phyloP scores from a whole-genome alignment of 2,113 vertebrate genomes.

The Isurus oxyrinchus region DNA sequence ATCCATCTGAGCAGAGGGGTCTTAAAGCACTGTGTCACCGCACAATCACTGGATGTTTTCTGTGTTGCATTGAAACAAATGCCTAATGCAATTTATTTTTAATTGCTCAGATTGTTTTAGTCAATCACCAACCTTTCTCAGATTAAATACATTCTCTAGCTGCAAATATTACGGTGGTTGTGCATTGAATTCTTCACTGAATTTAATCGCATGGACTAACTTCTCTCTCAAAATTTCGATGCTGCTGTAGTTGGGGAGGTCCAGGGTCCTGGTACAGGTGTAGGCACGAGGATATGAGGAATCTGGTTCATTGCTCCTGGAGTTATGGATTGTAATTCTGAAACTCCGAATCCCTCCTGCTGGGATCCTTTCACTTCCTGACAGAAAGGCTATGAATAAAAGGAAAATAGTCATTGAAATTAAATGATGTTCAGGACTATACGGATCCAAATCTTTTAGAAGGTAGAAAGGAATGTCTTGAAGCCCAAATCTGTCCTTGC shows the following conservation, averaged over 20 bases:
- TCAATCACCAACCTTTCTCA: not conserved
- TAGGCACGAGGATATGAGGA: not conserved
- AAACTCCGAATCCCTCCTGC: conserved; percentile 29
- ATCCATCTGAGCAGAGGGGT: not conserved
- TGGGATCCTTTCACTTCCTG: conserved; percentile 49
- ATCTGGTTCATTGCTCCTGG: conserved; percentile 41
- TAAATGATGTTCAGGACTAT: not conserved
- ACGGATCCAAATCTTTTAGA: not conserved
- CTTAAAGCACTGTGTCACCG: not conserved
- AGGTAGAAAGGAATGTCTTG: not conserved
- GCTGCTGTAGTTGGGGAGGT: conserved; percentile 55
- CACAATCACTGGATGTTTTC: not conserved
- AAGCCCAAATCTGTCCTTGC: not conserved
- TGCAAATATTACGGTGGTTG: not conserved
- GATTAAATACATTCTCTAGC: not conserved
- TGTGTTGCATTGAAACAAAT: not conserved
- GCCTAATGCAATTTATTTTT: not conserved
- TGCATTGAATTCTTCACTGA: conserved; percentile 45
- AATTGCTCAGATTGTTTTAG: not conserved
- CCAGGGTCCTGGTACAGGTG: conserved; percentile 41
- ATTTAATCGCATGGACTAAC: conserved; percentile 45
- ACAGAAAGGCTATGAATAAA: conserved; percentile 49
- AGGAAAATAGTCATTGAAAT: not conserved
- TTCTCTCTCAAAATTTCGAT: conserved; percentile 44
- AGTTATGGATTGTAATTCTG: not conserved